Base-by-base conservation (phyloP, 2,113 vertebrate genomes). In the Platysteira castanea region DNA sequence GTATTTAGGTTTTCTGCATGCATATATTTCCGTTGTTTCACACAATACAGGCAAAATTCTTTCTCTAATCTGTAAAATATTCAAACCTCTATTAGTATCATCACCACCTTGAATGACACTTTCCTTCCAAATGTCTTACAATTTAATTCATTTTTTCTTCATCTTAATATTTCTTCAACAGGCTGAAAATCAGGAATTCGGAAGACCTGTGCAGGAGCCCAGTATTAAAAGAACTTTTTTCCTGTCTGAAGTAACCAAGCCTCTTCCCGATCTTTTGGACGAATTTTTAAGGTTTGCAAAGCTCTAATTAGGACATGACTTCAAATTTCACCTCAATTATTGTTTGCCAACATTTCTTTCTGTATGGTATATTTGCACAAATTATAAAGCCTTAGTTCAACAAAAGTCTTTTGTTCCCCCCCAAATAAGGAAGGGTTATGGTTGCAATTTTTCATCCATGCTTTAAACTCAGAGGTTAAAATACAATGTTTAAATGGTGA, bases 401-500 rank as follows among this genome's bases (percentile, higher is more conserved):
- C 41, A 84, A 65, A 56, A 84, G 74, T 83, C 33, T 84, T 87
- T 73, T 92, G 63, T 79, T 90, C 71, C 28, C 57, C 60, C 57
- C 9, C 65, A 90, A 63, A 52, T 86, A 61, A 84, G 39, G 12
- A 44, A 82, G 82, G 88, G 91, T 98, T 64, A 92, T 49, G 89
- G 90, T 95, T 96, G 94, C 41, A 96, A 96, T 97, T 98, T 98
- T 95, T 96, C 52, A 63, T 81, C 42, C 73, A 93, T 85, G 24
- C 46, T 96, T 98, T 93, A 96, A 96, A 97, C 63, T 75, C 65
- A 97, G 39, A 98, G 95, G 97, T 96, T 98, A 98, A 96, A 97
- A 97, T 96, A 96, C 73, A 81, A 93, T 93, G 93, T 89, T 96
- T 95, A 94, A 93, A 95, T 76, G 93, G 95, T 97, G 96, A 92